phyloP scores from a whole-genome alignment of 2,113 vertebrate species.

The Trachemys scripta region DNA sequence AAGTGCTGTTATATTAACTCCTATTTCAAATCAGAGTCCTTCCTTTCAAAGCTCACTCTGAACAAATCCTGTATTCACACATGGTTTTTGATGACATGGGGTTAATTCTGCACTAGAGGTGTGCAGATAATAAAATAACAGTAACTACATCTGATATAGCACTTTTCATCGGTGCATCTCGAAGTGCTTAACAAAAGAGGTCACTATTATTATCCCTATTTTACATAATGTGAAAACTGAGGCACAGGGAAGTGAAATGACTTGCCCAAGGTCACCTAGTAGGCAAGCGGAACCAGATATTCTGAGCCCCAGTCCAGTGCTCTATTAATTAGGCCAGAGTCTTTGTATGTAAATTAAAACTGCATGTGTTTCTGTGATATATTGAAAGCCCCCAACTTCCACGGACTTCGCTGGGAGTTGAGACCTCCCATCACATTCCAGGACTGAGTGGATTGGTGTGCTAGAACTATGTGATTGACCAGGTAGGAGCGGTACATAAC shows the following conservation, averaged over 20 bases:
- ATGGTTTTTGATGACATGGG: background rate
- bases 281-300: background rate
- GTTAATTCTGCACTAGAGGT: background rate
- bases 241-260: background rate
- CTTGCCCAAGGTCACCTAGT: background rate
- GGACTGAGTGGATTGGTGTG: background rate
- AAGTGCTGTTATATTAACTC: background rate
- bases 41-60: background rate
- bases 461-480: background rate
- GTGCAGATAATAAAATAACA: background rate
- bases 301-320: background rate
- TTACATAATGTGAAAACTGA: background rate
- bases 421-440: background rate
- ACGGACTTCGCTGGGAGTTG: background rate
- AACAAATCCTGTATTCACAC: background rate
- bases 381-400: background rate
- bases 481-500: background rate
- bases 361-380: background rate
- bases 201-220: background rate
- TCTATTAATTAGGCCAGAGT: background rate
- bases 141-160: background rate
- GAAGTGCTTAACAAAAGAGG: background rate
- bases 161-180: background rate
- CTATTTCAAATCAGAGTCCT: background rate
- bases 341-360: background rate